Evolutionary conservation across 2,888 invertebrate genomes (phyloP).

Genomic region (Amaurobius ferox): DNA sequence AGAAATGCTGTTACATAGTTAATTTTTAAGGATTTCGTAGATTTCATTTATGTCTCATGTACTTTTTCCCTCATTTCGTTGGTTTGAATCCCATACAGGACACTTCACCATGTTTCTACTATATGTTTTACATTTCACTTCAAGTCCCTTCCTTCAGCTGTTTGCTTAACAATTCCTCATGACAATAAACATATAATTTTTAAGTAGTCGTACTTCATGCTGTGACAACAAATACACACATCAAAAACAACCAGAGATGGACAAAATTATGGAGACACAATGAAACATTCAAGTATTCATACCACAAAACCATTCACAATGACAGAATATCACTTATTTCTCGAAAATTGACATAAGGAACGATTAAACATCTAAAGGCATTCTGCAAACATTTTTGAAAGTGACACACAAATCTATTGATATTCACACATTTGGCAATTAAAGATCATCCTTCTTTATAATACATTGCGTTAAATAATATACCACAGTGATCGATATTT

Average conservation of each 20-base stretch:
- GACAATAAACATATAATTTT: slow-evolving; percentile 3
- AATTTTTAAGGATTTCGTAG: too few relatives aligned
- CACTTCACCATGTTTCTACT: too few relatives aligned
- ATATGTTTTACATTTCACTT: too few relatives aligned
- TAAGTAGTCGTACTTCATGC: slow-evolving; percentile 36
- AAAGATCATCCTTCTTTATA: too few relatives aligned
- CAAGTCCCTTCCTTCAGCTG: background rate
- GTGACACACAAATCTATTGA: background rate
- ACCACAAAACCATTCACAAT: background rate
- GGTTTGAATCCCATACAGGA: too few relatives aligned
- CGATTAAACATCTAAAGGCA: background rate
- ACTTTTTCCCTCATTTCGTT: too few relatives aligned
- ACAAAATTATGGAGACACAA: background rate
- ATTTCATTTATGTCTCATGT: too few relatives aligned
- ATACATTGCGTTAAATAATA: too few relatives aligned
- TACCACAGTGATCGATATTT: too few relatives aligned
- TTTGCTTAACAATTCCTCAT: background rate
- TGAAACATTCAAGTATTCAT: background rate
- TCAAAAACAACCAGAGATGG: slow-evolving; percentile 65
- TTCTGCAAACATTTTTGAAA: background rate
- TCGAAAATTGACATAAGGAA: background rate
- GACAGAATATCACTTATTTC: background rate
- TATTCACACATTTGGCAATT: too few relatives aligned
- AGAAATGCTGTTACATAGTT: too few relatives aligned
- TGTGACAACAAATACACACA: slow-evolving; percentile 57